A percentile compares a stretch with the other conserved stretches of the same genome.
phyloP scores from a whole-genome alignment of 2,888 invertebrate genomes.

The Rhyacophila evoluta region DNA sequence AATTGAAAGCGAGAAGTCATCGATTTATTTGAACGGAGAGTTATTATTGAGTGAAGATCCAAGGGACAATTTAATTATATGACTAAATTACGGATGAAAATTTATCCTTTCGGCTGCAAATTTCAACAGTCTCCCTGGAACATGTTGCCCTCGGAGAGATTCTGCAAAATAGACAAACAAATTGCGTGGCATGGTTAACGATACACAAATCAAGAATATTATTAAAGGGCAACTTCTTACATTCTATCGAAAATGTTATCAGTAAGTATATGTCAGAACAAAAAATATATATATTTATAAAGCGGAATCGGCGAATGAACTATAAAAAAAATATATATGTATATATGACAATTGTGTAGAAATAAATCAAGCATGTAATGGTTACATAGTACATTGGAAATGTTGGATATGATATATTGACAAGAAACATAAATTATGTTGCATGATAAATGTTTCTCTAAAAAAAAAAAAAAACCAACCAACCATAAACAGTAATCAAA shows the following conservation, averaged over 20 bases:
- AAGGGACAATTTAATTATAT: conserved; percentile 1
- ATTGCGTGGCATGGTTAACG: conserved; percentile 18
- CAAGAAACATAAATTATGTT: neutral
- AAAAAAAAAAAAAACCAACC: too few species aligned
- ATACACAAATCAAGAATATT: neutral
- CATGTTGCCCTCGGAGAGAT: neutral
- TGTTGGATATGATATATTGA: neutral
- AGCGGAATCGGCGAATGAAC: conserved; percentile 3
- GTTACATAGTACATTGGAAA: neutral
- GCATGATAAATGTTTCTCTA: conserved; percentile 15
- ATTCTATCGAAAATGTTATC: neutral
- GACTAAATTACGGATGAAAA: conserved; percentile 22
- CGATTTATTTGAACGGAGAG: neutral
- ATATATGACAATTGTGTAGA: neutral
- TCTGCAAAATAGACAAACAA: conserved; percentile 18
- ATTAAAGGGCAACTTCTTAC: neutral
- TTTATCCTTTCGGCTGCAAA: conserved; percentile 7
- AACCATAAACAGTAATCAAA: conserved; percentile 3
- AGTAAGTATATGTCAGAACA: neutral
- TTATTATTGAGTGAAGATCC: neutral
- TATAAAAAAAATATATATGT: neutral
- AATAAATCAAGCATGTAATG: conserved; percentile 16
- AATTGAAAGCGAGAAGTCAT: neutral
- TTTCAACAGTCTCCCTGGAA: conserved; percentile 9
- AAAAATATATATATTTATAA: neutral